Base-by-base conservation (phyloP, 2,797 vertebrate genomes). In the Rousettus madagascariensis region DNA sequence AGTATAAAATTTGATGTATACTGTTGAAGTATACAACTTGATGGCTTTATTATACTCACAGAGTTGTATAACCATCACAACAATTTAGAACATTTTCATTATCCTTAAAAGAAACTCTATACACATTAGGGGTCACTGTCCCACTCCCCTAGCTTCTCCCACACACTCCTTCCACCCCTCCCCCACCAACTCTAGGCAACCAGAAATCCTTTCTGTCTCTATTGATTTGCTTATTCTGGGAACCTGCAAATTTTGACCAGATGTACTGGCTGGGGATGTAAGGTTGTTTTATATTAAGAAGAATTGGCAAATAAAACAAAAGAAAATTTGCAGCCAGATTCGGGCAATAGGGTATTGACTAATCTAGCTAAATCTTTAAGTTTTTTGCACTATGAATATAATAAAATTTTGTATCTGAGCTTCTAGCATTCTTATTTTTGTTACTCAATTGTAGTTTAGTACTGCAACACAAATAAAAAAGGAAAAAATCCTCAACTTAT, bases 381-480 rank as follows among this genome's bases (percentile, higher is more conserved):
- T 77, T 53, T 77, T 86, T 69, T 26, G 77, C 19, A 90, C 2
- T 90, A n/a, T 24, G 15, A 77, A 77, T 77, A 22, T 49, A 77
- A 71, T 77, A 57, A 57, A 90, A 69, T 63, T 77, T 78, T 84
- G 43, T 30, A 6, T 75, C 79, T 89, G 36, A 75, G 19, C 38
- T 51, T 86, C 22, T 77, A 41, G 71, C 49, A 43, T 77, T 63
- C 30, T 72, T 74, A 66, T 33, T 91, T 92, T 79, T 79, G 75
- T 65, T 75, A 61, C 66, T 86, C 36, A 77, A n/a, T 41, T 85
- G 61, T 91, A 72, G 57, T 74, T 93, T 72, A 93, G 12, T 55
- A 53, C 43, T 46, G 43, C 22, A 84, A 65, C 88, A n/a, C 88
- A 20, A 63, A 41, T 80, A 41, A 69, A 93, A 93, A 90, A 93